phyloP scores from a whole-genome alignment of 1,140 invertebrate species.

The Drosophila albomicans region DNA sequence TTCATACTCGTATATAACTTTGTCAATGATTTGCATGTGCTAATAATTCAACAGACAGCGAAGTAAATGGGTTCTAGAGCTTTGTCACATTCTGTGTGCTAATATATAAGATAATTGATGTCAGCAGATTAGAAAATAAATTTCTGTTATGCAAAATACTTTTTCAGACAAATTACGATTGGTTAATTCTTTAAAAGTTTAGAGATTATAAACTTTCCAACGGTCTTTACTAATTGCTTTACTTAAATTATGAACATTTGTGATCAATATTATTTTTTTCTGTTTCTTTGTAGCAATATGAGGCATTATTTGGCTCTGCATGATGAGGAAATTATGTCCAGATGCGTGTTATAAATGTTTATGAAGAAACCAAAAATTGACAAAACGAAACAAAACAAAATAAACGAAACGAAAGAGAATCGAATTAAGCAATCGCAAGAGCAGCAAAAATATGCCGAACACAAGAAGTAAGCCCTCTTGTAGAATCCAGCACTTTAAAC shows the following conservation, averaged over 20 bases:
- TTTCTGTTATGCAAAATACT: conserved; percentile 21
- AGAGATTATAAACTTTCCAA: no score
- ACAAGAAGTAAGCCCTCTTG: conserved; percentile 20
- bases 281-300: conserved; percentile 34
- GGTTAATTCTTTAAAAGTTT: conserved; percentile 8
- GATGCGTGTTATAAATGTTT: conserved; percentile 57
- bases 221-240: no score
- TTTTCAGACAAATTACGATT: conserved; percentile 12
- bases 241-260: conserved; percentile 4
- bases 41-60: conserved; percentile 29
- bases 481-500: conserved; percentile 22
- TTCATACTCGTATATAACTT: conserved; percentile 46
- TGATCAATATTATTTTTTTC: conserved; percentile 29
- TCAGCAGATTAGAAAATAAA: conserved; percentile 6
- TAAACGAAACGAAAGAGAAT: conserved; percentile 26
- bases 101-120: conserved; percentile 48
- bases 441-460: conserved; percentile 42
- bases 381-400: conserved; percentile 27
- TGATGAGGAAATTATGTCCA: conserved; percentile 57
- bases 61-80: not conserved
- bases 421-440: conserved; percentile 38
- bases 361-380: conserved; percentile 46
- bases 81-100: conserved; percentile 28
- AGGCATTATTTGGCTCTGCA: conserved; percentile 24
- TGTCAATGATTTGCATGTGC: conserved; percentile 62